Evolutionary conservation across 2,888 invertebrate species (phyloP).

Genomic region (Rosalia funebris): DNA sequence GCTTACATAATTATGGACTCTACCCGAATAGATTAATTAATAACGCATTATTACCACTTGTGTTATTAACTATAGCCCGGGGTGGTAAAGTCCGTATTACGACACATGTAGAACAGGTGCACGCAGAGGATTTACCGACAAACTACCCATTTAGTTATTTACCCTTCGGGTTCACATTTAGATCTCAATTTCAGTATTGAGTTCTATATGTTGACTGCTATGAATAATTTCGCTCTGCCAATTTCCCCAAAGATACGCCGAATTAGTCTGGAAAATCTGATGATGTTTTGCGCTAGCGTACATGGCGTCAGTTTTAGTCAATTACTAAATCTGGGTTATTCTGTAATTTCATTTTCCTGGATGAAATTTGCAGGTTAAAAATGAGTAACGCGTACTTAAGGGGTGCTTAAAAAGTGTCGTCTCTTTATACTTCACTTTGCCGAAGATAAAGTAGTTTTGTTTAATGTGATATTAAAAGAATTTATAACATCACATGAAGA

Average conservation of each 20-base stretch:
- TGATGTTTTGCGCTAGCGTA: background rate
- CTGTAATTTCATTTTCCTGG: background rate
- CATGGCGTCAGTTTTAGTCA: background rate
- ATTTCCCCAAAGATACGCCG: slow-evolving; percentile 16
- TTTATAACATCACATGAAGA: background rate
- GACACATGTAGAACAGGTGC: background rate
- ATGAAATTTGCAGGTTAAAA: too few relatives aligned
- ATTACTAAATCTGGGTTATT: background rate
- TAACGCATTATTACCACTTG: too few relatives aligned
- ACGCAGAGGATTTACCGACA: background rate
- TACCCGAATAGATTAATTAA: too few relatives aligned
- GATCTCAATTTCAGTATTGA: slow-evolving; percentile 1
- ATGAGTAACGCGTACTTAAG: too few relatives aligned
- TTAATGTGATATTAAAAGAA: background rate
- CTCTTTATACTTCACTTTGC: background rate
- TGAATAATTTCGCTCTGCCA: slow-evolving; percentile 12
- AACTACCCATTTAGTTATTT: slow-evolving; percentile 7
- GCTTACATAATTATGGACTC: background rate
- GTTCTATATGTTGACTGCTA: slow-evolving; percentile 8
- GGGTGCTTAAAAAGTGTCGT: too few relatives aligned
- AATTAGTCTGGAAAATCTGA: slow-evolving; percentile 10
- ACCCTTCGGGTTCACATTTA: slow-evolving; percentile 11
- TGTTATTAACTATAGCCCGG: background rate
- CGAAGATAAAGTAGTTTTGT: background rate
- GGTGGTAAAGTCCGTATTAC: background rate